Evolutionary conservation across 35 echinoderm and acorn worm genomes (phyloP), one percentile per base, ranked within the genome.

Genomic region (Eucidaris tribuloides): DNA sequence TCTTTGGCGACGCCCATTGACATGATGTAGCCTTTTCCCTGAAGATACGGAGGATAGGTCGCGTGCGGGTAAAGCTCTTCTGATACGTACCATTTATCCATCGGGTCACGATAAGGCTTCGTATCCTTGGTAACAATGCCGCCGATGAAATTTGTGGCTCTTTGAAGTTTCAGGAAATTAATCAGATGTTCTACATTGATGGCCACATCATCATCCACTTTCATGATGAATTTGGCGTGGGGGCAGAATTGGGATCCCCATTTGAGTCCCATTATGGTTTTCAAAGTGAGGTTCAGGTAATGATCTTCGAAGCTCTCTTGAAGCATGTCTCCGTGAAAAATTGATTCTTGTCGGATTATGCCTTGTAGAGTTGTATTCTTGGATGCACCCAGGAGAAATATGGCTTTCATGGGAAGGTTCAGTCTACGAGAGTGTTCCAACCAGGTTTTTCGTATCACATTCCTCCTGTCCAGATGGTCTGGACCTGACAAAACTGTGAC

Each of bases 191-290:
- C 20, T 19, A 83, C 60, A 65, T 88, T 83, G 5, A 90, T 41
- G 38, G 44, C 85, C 20, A 95, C 88, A 35, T 95, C 92, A 63
- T 82, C 83, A 42, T 95, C 92, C 11, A 66, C 82, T 61, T 95
- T 95, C 71, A 90, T 84, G 46, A 95, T 68, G 60, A 78, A 95
- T 13, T 61, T 23, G 0, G 87, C 87, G 18, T 80, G 41, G 0
- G 87, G 65, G 48, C 92, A 95, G 43, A 58, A 86, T 0, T 14
- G 18, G 31, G 20, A 77, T 19, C 35, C 78, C 92, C 92, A 95
- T 39, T 90, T 90, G 40, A 95, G 56, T 25, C 87, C 92, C 83
- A 86, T 86, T 13, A 95, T 95, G 3, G 77, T 81, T 27, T 95
- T 95, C 3, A 86, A 82, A 28, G 92, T 95, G 20, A 95, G 52